These are phyloP conservation scores for Laothoe populi DNA, from an alignment of 2,888 invertebrate species.

Conservation along the genomic window DNA sequence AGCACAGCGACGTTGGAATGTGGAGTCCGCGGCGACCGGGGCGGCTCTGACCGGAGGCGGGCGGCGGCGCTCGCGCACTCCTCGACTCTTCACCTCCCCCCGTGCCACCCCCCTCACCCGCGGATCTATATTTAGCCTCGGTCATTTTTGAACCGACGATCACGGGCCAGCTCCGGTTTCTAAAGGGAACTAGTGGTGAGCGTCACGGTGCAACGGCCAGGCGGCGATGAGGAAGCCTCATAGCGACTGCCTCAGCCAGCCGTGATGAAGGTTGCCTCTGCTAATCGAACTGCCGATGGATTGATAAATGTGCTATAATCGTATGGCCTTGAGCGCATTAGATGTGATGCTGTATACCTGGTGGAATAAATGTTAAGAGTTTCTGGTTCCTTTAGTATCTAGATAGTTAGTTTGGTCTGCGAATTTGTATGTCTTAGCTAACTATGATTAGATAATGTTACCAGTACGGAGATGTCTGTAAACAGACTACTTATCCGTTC, in stretches of 20 bases:
- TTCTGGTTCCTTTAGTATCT: no score
- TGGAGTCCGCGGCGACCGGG: slow-evolving; percentile 89
- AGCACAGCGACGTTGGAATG: slow-evolving; percentile 87
- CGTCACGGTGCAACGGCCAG: slow-evolving; percentile 40
- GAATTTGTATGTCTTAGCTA: no score
- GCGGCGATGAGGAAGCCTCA: slow-evolving; percentile 28
- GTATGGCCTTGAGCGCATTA: neutral
- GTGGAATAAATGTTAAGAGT: no score
- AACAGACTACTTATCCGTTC: no score
- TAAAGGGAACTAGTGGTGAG: slow-evolving; percentile 50
- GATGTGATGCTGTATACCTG: neutral
- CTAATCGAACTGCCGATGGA: slow-evolving; percentile 8
- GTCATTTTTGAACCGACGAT: slow-evolving; percentile 74
- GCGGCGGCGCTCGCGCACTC: slow-evolving; percentile 46
- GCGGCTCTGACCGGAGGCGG: slow-evolving; percentile 84
- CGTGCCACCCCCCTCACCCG: slow-evolving; percentile 41
- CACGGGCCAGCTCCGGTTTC: slow-evolving; percentile 79
- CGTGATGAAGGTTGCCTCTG: slow-evolving; percentile 25
- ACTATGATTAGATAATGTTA: no score
- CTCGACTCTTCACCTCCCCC: slow-evolving; percentile 40
- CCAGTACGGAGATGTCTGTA: no score
- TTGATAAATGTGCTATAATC: neutral
- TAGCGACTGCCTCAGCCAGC: slow-evolving; percentile 6
- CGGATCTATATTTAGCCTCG: slow-evolving; percentile 69
- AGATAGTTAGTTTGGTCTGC: no score